phyloP scores from a whole-genome alignment of 2,797 vertebrate species.

The Scomberomorus guttatus region DNA sequence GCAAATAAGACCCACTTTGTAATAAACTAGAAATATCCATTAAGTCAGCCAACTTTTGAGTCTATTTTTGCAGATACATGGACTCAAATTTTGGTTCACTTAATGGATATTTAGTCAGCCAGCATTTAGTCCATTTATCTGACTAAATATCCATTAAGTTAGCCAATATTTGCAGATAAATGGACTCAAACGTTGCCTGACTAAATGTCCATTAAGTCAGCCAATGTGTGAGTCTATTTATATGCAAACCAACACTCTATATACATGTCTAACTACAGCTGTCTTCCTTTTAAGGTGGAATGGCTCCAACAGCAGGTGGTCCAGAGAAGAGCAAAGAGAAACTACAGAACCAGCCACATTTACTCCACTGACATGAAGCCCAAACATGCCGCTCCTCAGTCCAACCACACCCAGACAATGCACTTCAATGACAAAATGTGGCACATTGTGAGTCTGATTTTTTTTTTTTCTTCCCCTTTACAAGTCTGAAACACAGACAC shows the following conservation, averaged over 20 bases:
- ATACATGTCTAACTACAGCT: background rate
- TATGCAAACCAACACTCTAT: background rate
- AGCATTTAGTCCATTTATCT: too few relatives aligned
- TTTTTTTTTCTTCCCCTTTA: conserved; percentile 35
- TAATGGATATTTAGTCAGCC: too few relatives aligned
- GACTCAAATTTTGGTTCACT: too few relatives aligned
- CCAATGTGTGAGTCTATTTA: background rate
- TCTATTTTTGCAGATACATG: too few relatives aligned
- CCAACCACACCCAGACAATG: conserved; percentile 69
- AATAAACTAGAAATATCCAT: too few relatives aligned
- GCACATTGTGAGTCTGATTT: conserved; percentile 91
- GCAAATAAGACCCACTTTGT: too few relatives aligned
- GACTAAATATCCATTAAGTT: too few relatives aligned
- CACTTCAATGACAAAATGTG: conserved; percentile 90
- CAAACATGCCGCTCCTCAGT: conserved; percentile 23
- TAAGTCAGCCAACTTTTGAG: too few relatives aligned
- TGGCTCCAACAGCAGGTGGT: conserved; percentile 96
- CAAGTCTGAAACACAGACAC: conserved; percentile 53
- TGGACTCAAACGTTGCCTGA: too few relatives aligned
- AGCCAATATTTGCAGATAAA: too few relatives aligned
- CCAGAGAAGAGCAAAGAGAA: conserved; percentile 90
- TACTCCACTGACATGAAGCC: conserved; percentile 43
- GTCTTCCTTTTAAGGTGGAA: conserved; percentile 88
- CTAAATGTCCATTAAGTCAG: background rate
- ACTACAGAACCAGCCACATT: conserved; percentile 77